These are phyloP conservation scores for Rhincodon typus DNA, from an alignment of 2,797 vertebrate species.

Conservation along the genomic window DNA sequence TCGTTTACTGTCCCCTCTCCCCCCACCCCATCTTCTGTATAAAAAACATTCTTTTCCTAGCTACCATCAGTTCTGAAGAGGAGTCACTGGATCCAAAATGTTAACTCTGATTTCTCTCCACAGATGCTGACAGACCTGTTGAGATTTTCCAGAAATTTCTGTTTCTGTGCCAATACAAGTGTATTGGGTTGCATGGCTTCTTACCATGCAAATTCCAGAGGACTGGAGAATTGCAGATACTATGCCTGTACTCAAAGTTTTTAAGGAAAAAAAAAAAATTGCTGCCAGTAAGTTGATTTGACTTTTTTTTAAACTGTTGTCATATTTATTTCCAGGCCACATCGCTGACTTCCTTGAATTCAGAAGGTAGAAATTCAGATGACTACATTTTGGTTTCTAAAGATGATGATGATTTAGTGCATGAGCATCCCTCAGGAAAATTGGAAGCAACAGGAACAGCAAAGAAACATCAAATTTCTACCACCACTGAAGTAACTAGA, in stretches of 20 bases:
- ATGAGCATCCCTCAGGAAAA: slow-evolving; percentile 44
- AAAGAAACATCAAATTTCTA: slow-evolving; percentile 50
- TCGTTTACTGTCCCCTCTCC: too few relatives aligned
- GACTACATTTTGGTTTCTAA: slow-evolving; percentile 86
- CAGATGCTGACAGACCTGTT: too few relatives aligned
- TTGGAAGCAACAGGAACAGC: slow-evolving; percentile 41
- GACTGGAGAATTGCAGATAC: too few relatives aligned
- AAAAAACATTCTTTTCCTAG: too few relatives aligned
- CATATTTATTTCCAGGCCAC: slow-evolving; percentile 46
- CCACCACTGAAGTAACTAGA: slow-evolving; percentile 48
- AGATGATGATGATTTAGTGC: slow-evolving; percentile 62
- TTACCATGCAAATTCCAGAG: neutral
- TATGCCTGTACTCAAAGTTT: too few relatives aligned
- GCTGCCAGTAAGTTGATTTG: too few relatives aligned
- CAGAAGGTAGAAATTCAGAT: slow-evolving; percentile 66
- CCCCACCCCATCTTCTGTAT: too few relatives aligned
- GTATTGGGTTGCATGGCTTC: neutral
- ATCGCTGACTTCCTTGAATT: slow-evolving; percentile 42
- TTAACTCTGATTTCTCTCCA: too few relatives aligned
- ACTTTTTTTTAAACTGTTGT: neutral
- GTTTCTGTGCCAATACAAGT: neutral
- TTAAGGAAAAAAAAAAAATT: too few relatives aligned
- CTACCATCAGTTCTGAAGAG: too few relatives aligned
- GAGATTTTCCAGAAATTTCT: too few relatives aligned
- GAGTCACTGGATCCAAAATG: too few relatives aligned